A percentile compares a stretch with the other conserved stretches of the same genome.
Evolutionary conservation across 2,797 vertebrate species (phyloP).

Genomic region (Hippoglossus hippoglossus): DNA sequence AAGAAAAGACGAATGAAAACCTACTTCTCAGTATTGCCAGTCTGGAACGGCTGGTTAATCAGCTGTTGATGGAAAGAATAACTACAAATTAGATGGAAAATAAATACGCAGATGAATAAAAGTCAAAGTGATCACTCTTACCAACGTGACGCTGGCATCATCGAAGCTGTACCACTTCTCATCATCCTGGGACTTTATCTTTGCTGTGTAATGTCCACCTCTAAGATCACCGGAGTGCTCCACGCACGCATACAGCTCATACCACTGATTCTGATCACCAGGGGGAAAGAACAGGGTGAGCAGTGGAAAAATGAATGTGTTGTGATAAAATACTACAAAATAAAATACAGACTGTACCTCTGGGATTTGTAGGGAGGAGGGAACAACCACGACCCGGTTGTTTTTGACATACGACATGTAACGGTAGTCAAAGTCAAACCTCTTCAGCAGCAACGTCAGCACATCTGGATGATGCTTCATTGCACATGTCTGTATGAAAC

Average conservation of each 20-base stretch:
- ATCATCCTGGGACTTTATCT: constrained; percentile 59
- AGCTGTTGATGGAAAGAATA: constrained; percentile 19
- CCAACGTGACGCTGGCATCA: constrained; percentile 51
- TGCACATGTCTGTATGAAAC: constrained; percentile 55
- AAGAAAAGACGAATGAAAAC: neutral
- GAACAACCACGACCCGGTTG: constrained; percentile 49
- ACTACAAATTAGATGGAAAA: fast-evolving
- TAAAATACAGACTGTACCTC: constrained; percentile 7
- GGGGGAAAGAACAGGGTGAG: neutral
- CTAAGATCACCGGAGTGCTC: constrained; percentile 70
- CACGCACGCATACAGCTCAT: constrained; percentile 79
- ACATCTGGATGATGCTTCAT: constrained; percentile 70
- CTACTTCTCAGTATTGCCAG: constrained; percentile 1
- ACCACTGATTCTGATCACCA: constrained; percentile 50
- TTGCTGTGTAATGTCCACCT: constrained; percentile 67
- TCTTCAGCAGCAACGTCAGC: constrained; percentile 79
- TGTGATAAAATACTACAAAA: neutral
- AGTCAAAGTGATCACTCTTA: constrained; percentile 41
- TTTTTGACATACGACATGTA: constrained; percentile 74
- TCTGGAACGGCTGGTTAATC: fast-evolving
- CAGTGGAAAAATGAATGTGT: fast-evolving
- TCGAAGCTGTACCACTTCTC: constrained; percentile 69
- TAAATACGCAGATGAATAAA: neutral
- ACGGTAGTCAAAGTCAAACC: constrained; percentile 73
- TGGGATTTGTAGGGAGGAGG: constrained; percentile 47